Evolutionary conservation across 1,140 invertebrate genomes (phyloP), one percentile per base, ranked within the genome.

Genomic region (Ylistrum balloti): DNA sequence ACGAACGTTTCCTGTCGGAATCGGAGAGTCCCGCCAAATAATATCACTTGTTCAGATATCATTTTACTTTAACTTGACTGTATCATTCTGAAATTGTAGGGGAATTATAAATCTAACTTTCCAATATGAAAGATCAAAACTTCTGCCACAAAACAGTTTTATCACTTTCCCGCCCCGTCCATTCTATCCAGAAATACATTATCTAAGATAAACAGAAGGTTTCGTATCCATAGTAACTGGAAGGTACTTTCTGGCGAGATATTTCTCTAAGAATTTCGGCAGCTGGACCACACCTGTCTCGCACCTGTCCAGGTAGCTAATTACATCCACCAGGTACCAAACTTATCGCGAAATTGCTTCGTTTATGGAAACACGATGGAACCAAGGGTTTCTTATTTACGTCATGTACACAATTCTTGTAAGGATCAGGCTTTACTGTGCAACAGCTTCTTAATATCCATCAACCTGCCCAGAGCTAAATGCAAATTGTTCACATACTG

Each of bases 301-400:
- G 11, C 56, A 74, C 56, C 56, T 74, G 56, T 74, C 56, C 56
- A 74, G 56, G 56, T 74, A 74, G n/a, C 22, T 74, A 74, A 74
- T 74, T 74, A 74, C 22, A 28, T 9, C 22, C 0, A 5, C 56
- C 15, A 74, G 56, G 56, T 74, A 74, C n/a, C 13, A 11, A n/a
- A 5, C n/a, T 74, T 74, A 0, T 74, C 56, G 5, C 28, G 22
- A 74, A 11, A 74, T 74, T 5, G 41, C 1, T 74, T n/a, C n/a
- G 56, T 74, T 74, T 74, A 74, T 74, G n/a, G 56, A 74, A 28
- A 28, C 56, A 22, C 17, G 56, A n/a, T 74, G 56, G 3, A 28
- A n/a, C 56, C 17, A n/a, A 45, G 28, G 56, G n/a, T 74, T 22
- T 74, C n/a, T 1, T 28, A 9, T 28, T 74, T 74, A n/a, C 56